phyloP scores from a whole-genome alignment of 2,113 vertebrate species.

The Hyperoodon ampullatus region DNA sequence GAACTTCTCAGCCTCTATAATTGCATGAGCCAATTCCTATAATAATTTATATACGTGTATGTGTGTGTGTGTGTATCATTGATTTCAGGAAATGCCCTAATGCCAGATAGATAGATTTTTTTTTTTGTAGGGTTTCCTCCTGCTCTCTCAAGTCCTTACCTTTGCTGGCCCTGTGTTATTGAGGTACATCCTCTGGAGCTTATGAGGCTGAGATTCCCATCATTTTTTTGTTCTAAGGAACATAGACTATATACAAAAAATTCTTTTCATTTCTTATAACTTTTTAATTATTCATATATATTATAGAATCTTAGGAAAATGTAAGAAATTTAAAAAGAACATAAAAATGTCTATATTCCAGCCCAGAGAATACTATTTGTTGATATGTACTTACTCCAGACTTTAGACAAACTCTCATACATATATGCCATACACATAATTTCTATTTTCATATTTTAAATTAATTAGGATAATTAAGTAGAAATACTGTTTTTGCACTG shows the following conservation, averaged over 20 bases:
- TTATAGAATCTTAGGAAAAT: background rate
- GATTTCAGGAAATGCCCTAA: background rate
- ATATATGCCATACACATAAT: background rate
- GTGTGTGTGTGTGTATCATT: background rate
- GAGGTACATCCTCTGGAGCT: background rate
- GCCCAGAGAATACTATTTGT: background rate
- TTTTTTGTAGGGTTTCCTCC: background rate
- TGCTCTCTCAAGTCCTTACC: background rate
- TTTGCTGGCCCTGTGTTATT: background rate
- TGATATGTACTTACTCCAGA: background rate
- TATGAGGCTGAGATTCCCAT: background rate
- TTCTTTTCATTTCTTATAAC: background rate
- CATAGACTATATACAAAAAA: background rate
- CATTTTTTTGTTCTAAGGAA: background rate
- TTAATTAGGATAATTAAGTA: background rate
- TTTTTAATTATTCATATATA: background rate
- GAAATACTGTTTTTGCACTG: background rate
- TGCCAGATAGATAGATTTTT: background rate
- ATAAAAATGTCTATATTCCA: background rate
- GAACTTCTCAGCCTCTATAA: background rate
- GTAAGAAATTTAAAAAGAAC: background rate
- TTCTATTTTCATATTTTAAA: conserved; percentile 4
- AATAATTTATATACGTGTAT: background rate
- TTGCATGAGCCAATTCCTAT: background rate
- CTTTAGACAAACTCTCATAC: background rate